These are phyloP conservation scores for Noctua comes DNA, from an alignment of 2,888 invertebrate genomes.

Conservation along the genomic window DNA sequence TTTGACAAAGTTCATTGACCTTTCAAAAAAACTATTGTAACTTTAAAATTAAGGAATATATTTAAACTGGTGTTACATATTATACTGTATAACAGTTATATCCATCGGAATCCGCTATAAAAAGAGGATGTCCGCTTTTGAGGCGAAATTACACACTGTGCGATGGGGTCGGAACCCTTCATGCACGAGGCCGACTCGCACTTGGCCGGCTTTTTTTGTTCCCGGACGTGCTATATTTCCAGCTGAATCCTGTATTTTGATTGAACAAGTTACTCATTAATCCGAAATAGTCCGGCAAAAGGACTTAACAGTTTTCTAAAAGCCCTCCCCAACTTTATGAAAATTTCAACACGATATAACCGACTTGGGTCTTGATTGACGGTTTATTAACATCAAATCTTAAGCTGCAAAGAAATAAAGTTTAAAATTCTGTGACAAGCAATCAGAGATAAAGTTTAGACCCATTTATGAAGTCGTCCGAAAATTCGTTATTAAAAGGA, in stretches of 20 bases:
- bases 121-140: too few species aligned
- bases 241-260: not conserved
- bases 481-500: conserved; percentile 26
- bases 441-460: conserved; percentile 38
- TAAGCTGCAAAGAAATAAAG: conserved; percentile 31
- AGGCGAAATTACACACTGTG: too few species aligned
- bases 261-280: conserved; percentile 5
- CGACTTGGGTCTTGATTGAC: conserved; percentile 32
- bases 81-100: too few species aligned
- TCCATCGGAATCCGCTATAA: too few species aligned
- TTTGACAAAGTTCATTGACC: too few species aligned
- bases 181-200: too few species aligned
- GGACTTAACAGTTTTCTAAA: conserved; percentile 14
- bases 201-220: too few species aligned
- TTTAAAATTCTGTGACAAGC: conserved; percentile 45
- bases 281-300: conserved; percentile 2
- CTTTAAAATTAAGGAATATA: too few species aligned
- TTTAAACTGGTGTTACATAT: too few species aligned
- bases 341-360: conserved; percentile 27
- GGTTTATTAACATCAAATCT: conserved; percentile 17
- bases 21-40: too few species aligned
- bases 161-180: too few species aligned
- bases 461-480: conserved; percentile 22
- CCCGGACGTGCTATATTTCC: not conserved
- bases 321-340: conserved; percentile 16